These are phyloP conservation scores for Menidia beryllina DNA, from an alignment of 2,113 vertebrate genomes.

Conservation along the genomic window DNA sequence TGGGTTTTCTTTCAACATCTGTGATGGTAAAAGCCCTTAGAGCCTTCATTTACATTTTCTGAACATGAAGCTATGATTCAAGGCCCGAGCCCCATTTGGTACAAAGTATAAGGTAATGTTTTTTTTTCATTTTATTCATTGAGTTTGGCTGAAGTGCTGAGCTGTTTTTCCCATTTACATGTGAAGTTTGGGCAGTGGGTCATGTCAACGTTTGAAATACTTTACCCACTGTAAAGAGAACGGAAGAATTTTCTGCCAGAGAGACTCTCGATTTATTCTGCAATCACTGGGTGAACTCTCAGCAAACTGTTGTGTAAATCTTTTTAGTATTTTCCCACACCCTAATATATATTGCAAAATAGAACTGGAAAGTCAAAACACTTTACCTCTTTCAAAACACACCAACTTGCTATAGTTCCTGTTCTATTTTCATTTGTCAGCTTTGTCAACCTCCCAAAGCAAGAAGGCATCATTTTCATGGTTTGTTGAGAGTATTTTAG, in stretches of 20 bases:
- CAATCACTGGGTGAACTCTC: slow-evolving; percentile 30
- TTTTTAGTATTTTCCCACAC: slow-evolving; percentile 52
- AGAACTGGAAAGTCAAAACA: slow-evolving; percentile 11
- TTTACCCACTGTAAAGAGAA: slow-evolving; percentile 22
- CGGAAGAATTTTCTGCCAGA: background rate
- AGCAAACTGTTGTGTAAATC: slow-evolving; percentile 32
- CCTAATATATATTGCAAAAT: slow-evolving; percentile 41
- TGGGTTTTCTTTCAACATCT: no score
- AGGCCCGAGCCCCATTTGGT: slow-evolving; percentile 5
- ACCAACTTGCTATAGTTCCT: no score
- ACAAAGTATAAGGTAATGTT: background rate
- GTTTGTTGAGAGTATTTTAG: slow-evolving; percentile 14
- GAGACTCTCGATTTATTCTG: no score
- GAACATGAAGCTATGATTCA: background rate
- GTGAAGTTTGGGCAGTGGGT: slow-evolving; percentile 14
- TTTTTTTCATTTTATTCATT: slow-evolving; percentile 15
- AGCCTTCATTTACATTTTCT: no score
- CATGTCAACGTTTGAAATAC: background rate
- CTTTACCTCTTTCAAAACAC: background rate
- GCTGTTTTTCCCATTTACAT: slow-evolving; percentile 13
- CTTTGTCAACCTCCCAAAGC: background rate
- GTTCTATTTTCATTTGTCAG: background rate
- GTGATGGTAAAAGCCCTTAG: no score
- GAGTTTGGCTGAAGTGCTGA: background rate
- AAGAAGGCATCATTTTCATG: background rate